Percentiles rank a stretch among this genome's conserved stretches.
Evolutionary conservation across 2,888 invertebrate genomes (phyloP).

Genomic region (Drosophila borealis): DNA sequence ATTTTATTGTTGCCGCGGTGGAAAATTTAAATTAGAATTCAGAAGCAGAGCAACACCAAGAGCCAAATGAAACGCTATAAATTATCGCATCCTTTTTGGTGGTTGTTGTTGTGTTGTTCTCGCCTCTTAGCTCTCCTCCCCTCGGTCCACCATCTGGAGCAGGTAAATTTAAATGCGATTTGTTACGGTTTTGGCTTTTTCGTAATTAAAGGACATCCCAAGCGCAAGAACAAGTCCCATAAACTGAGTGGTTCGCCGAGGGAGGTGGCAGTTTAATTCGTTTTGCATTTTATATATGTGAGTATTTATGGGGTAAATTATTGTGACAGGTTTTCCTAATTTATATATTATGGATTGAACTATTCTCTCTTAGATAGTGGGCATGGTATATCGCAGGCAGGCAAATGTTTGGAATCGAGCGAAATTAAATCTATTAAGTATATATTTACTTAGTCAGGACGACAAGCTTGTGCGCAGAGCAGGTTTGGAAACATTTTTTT

Average conservation of each 20-base stretch:
- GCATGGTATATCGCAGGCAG: too few species aligned
- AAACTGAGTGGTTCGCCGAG: conserved; percentile 39
- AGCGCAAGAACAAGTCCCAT: conserved; percentile 1
- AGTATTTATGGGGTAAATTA: conserved; percentile 41
- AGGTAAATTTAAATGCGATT: conserved; percentile 83
- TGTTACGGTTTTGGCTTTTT: conserved; percentile 80
- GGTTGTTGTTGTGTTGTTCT: conserved; percentile 48
- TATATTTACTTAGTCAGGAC: too few species aligned
- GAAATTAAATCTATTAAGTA: too few species aligned
- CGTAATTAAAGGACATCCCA: conserved; percentile 60
- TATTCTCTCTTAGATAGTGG: background rate
- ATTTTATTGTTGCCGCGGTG: conserved; percentile 77
- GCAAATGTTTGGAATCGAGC: too few species aligned
- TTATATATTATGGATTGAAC: conserved; percentile 27
- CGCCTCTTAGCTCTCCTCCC: background rate
- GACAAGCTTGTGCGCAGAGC: too few species aligned
- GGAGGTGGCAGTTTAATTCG: conserved; percentile 27
- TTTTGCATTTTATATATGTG: conserved; percentile 9
- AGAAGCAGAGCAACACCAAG: conserved; percentile 42
- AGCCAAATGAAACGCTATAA: conserved; percentile 76
- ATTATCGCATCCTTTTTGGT: conserved; percentile 78
- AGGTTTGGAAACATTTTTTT: too few species aligned
- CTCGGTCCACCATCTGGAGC: conserved; percentile 45
- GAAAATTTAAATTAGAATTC: conserved; percentile 84
- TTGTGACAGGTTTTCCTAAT: conserved; percentile 72